Base-by-base conservation (phyloP, 2,888 invertebrate species). In the Euplexia lucipara region DNA sequence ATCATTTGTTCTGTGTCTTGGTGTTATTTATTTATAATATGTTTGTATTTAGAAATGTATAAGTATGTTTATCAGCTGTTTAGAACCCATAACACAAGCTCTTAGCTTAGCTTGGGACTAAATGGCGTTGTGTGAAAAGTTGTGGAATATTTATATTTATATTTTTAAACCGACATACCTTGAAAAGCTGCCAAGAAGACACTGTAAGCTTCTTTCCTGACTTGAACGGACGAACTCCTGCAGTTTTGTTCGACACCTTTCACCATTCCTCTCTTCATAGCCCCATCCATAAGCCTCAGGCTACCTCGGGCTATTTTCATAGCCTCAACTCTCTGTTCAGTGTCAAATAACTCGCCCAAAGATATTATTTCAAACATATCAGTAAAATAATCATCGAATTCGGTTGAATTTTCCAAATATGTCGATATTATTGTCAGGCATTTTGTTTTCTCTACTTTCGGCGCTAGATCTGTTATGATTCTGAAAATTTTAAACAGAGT, bases 341-440 rank as follows among this genome's bases (percentile, higher is more conserved):
- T 41, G n/a, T 81, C 74, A 14, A 80, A 45, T 0, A 78, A 41
- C 14, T 78, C 81, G 1, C 14, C 51, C 2, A 81, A 2, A 0
- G 47, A 53, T 18, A 80, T 71, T 0, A 75, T 82, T 4, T 88
- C 78, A 10, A 86, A 85, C 74, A 91, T 69, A 8, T 84, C 82
- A 0, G 32, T 6, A 2, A 79, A 76, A 32, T 69, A 71, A 0
- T 69, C 75, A 2, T 74, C 58, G 0, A 52, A 41, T 5, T 60
- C 58, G 0, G 49, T 37, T 2, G 76, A 73, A 0, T 66, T 65
- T 0, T 80, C 61, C 7, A 91, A 51, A 62, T 86, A 89, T 0
- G 72, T 57, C 0, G 89, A 75, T 18, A 93, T 75, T 0, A 93
- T 90, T 2, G 82, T 69, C 0, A 92, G 75, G 34, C 92, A 92